Percentiles rank a stretch among this genome's conserved stretches.
Evolutionary conservation across 2,888 invertebrate species (phyloP).

Genomic region (Hylaea fasciaria): DNA sequence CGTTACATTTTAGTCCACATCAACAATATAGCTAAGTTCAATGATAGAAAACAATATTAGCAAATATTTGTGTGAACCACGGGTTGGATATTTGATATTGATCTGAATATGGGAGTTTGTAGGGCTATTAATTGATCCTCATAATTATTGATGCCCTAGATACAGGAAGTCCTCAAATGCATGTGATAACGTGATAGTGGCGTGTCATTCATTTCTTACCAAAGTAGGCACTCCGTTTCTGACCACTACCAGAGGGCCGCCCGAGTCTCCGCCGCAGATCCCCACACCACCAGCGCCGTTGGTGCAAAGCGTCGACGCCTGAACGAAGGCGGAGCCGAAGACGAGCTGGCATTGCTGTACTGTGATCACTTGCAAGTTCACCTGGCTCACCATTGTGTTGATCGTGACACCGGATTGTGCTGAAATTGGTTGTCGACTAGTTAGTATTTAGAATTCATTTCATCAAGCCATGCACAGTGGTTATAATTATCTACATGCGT

Average conservation of each 20-base stretch:
- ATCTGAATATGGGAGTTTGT: no score
- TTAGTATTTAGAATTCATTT: no score
- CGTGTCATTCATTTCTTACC: slow-evolving; percentile 46
- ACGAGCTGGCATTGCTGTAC: slow-evolving; percentile 47
- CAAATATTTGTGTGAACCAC: no score
- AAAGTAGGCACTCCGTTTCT: slow-evolving; percentile 47
- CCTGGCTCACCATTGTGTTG: slow-evolving; percentile 52
- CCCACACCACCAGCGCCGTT: slow-evolving; percentile 59
- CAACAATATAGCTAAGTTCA: no score
- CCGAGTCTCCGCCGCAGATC: slow-evolving; percentile 64
- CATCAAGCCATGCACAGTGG: neutral
- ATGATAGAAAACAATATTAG: no score
- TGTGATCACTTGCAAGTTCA: slow-evolving; percentile 56
- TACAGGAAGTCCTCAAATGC: no score
- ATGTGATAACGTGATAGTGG: no score
- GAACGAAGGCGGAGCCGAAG: slow-evolving; percentile 47
- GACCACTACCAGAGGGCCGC: slow-evolving; percentile 56
- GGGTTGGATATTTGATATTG: no score
- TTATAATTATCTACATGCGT: neutral
- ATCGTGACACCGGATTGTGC: slow-evolving; percentile 50
- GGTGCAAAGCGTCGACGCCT: slow-evolving; percentile 58
- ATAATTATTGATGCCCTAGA: no score
- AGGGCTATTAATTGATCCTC: no score
- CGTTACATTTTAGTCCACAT: no score
- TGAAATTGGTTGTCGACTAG: slow-evolving; percentile 32